Evolutionary conservation across 1,140 invertebrate species (phyloP), one percentile per base, ranked within the genome.

Genomic region (Bradynema listronoti): DNA sequence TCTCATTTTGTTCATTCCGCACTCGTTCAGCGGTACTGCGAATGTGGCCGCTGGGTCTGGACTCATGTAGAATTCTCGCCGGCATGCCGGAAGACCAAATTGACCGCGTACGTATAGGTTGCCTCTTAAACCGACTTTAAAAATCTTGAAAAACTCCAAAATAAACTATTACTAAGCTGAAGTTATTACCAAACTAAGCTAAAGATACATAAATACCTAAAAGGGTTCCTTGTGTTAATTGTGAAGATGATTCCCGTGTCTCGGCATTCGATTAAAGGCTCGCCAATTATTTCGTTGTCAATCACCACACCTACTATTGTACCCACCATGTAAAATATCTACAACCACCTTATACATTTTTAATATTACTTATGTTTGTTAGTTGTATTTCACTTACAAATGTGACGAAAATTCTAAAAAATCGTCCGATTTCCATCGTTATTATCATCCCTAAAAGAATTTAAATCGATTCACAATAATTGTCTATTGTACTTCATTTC

Each of bases 41-140:
- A 64, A 41, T 0, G 16, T 19, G 19, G 63, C 62, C 32, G 11
- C 22, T 27, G 62, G 29, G 1, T 29, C 41, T 4, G 45, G 49
- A 30, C 58, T 64, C 27, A 43, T 67, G 30, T 66, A 66, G 36
- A 64, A 64, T 39, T 66, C 63, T 25, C 42, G 36, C 43, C 63
- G 33, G 47, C 62, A 64, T 39, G 45, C 36, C 22, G 39, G 16
- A 16, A 64, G 25, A 9, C 62, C 62, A 42, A 64, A 64, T 22
- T 64, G 58, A 16, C 62, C 62, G 29, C 49, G 47, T 4, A 64
- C 63, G 34, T 64, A 64, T 25, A 64, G n/a, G 41, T 64, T 64
- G 25, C 62, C 62, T 25, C 62, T 64, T 25, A 41, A 57, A n/a
- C 5, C 4, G 11, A 29, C 4, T 50, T 19, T 30, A 50, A 5